Percentiles rank a stretch among this genome's conserved stretches.
phyloP scores from a whole-genome alignment of 2,113 vertebrate species.

The Cromileptes altivelis region DNA sequence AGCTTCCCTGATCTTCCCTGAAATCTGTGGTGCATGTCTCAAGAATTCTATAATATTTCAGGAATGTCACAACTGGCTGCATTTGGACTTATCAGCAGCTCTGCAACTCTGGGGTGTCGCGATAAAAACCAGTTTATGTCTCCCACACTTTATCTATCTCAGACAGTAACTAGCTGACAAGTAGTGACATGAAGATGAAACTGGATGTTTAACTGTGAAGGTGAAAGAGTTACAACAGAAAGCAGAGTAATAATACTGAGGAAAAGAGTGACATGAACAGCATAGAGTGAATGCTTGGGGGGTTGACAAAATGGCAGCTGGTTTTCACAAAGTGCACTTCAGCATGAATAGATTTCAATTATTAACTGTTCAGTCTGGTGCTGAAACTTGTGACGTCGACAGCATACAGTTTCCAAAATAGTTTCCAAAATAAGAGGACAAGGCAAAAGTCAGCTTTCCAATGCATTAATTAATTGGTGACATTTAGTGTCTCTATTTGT shows the following conservation, averaged over 20 bases:
- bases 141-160: constrained; percentile 3
- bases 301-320: constrained; percentile 40
- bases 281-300: background rate
- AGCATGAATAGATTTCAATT: constrained; percentile 14
- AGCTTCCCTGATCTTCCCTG: background rate
- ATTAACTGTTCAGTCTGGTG: background rate
- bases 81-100: background rate
- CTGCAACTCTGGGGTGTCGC: background rate
- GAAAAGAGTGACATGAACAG: background rate
- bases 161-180: constrained; percentile 18
- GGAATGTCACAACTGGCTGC: constrained; percentile 3
- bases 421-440: background rate
- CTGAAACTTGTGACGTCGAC: background rate
- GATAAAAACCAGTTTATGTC: background rate
- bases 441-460: background rate
- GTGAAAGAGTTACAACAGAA: background rate
- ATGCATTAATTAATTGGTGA: background rate
- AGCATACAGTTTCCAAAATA: background rate
- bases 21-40: background rate
- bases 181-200: constrained; percentile 7
- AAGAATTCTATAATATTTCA: background rate
- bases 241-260: background rate
- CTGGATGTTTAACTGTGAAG: constrained; percentile 14
- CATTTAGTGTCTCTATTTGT: background rate
- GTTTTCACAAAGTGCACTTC: constrained; percentile 16